These are phyloP conservation scores for Phylloscopus collybita DNA, from an alignment of 2,797 vertebrate genomes.

Conservation along the genomic window DNA sequence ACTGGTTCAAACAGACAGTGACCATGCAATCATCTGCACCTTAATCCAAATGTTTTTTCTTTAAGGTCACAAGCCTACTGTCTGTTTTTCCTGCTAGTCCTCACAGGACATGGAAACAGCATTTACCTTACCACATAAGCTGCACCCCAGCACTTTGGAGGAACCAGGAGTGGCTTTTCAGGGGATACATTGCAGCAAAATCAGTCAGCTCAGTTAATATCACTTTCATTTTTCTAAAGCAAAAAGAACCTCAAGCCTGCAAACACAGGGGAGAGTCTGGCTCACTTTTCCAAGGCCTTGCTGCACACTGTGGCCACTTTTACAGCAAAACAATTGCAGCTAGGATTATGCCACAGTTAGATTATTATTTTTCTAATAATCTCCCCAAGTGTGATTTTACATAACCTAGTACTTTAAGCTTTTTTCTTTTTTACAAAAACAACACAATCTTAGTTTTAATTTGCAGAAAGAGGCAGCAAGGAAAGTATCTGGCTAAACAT, in stretches of 20 bases:
- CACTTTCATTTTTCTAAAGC: slow-evolving; percentile 18
- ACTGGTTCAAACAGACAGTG: slow-evolving; percentile 36
- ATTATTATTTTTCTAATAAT: neutral
- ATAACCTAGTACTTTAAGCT: neutral
- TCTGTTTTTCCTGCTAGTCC: slow-evolving; percentile 33
- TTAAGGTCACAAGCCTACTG: slow-evolving; percentile 21
- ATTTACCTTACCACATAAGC: neutral
- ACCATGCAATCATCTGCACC: neutral
- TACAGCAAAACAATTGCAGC: neutral
- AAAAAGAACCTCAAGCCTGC: neutral
- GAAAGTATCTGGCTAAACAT: slow-evolving; percentile 17
- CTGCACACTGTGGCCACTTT: neutral
- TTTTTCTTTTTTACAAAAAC: neutral
- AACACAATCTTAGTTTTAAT: neutral
- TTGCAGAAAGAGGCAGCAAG: neutral
- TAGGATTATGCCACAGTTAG: neutral
- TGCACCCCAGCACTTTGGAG: neutral
- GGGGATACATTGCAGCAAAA: neutral
- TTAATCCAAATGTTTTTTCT: slow-evolving; percentile 54
- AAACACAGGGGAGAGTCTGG: neutral
- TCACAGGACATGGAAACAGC: neutral
- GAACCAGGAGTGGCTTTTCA: neutral
- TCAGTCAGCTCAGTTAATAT: neutral
- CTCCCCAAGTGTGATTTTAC: neutral
- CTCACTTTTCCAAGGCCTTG: rapidly evolving